Base-by-base conservation (phyloP, 2,888 invertebrate species). In the Acronicta alni region DNA sequence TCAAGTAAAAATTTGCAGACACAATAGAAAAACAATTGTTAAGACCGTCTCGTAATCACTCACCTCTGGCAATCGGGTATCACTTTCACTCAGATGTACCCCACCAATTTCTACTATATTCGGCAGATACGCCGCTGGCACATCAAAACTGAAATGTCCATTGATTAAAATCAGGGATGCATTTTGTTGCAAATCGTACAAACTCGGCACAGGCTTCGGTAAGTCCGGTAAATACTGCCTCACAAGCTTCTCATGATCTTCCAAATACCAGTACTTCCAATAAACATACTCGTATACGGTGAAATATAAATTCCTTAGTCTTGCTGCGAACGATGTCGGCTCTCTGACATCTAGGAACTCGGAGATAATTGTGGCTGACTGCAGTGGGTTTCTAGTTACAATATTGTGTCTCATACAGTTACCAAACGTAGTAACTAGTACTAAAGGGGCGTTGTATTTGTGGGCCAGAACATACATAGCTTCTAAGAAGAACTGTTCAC, bases 51-150 rank as follows among this genome's bases (percentile, higher is more conserved):
- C n/a, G n/a, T 30, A 35, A 14, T 32, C 14, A 76, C 80, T 75
- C 75, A 92, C 93, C 72, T 82, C 53, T 7, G 93, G 89, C n/a
- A 94, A 81, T 48, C 83, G 73, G 0, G 67, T 73, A 38, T 85
- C 82, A 63, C 83, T 89, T 39, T 85, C 81, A 15, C 84, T 85
- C 6, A 95, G 80, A 83, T 96, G 96, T 46, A 93, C 79, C 23
- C 96, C 96, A 16, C 95, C 96, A 47, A 96, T 90, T 75, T 95
- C 95, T 2, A 95, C 85, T 59, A 95, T 87, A 75, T 95, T 95
- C 0, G 95, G 95, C 3, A 95, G 86, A 20, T 93, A 87, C 0
- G 95, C 95, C 8, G 87, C 81, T 0, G 95, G 88, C 7, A 84
- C 67, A 46, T 93, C 92, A 57, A 93, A 89, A 79, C 94, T 95